Conservation (phyloP, 2,797 vertebrate genomes). For the Mastacembelus armatus region DNA sequence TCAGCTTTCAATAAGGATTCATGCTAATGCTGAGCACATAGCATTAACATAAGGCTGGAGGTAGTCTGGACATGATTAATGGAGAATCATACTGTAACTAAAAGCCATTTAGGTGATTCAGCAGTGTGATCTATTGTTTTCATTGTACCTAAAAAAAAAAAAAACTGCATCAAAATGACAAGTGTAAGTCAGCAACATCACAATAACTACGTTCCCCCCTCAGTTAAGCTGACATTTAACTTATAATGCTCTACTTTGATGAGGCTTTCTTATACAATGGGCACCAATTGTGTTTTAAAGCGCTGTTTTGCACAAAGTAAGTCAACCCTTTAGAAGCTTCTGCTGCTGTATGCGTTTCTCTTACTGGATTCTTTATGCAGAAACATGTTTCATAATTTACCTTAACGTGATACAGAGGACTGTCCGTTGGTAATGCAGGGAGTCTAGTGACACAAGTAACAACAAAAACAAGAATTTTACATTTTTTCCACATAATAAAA, state of each 20-base stretch:
- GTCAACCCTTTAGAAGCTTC: background rate
- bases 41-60: no score
- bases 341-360: background rate
- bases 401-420: slow-evolving; percentile 40
- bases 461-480: slow-evolving; percentile 9
- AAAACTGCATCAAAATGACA: slow-evolving; percentile 4
- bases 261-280: no score
- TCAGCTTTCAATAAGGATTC: background rate
- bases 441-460: slow-evolving; percentile 15
- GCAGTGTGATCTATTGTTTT: background rate
- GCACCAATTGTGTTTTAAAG: background rate
- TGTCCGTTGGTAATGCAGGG: slow-evolving; percentile 17
- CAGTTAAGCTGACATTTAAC: background rate
- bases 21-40: no score
- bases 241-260: no score
- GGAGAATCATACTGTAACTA: no score
- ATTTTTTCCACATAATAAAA: slow-evolving; percentile 29
- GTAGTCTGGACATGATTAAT: background rate
- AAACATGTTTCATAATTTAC: slow-evolving; percentile 11
- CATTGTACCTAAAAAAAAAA: background rate
- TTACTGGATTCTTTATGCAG: slow-evolving; percentile 3
- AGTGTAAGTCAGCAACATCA: background rate
- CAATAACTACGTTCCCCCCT: background rate
- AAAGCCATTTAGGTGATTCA: background rate
- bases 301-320: background rate